A percentile compares a stretch with the other conserved stretches of the same genome.
Conservation (phyloP, 2,113 vertebrate species). For the Sclerurus mexicanus region DNA sequence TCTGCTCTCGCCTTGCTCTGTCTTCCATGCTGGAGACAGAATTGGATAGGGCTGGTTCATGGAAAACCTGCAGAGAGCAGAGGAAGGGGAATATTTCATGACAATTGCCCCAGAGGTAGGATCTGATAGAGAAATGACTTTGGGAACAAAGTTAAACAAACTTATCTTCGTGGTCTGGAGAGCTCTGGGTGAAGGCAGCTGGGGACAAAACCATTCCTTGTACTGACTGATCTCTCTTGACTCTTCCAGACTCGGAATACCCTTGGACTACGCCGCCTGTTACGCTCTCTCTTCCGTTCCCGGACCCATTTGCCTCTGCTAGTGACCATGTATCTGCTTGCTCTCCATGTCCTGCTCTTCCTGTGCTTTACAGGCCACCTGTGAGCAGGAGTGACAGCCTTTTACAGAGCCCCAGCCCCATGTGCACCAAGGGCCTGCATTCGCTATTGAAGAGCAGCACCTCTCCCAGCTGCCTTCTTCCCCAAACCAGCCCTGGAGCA, state of each 20-base stretch:
- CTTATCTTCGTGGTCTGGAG: neutral
- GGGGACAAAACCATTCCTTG: neutral
- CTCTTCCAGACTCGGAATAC: constrained; percentile 76
- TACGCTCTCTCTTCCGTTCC: constrained; percentile 80
- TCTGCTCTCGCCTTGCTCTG: neutral
- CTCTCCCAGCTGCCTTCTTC: neutral
- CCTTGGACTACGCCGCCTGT: constrained; percentile 74
- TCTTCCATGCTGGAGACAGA: neutral
- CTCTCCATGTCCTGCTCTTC: constrained; percentile 85
- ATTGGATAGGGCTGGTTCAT: neutral
- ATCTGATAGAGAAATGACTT: neutral
- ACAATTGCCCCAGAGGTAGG: neutral
- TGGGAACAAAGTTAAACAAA: neutral
- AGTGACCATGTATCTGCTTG: constrained; percentile 80
- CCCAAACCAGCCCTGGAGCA: neutral
- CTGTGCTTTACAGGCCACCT: constrained; percentile 89
- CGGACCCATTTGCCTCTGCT: constrained; percentile 85
- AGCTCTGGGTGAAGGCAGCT: neutral
- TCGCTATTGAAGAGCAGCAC: neutral
- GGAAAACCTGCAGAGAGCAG: neutral
- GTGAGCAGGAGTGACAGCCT: constrained; percentile 39
- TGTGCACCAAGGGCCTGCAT: neutral
- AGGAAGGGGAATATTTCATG: neutral
- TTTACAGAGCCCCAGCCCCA: neutral
- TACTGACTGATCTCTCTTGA: neutral